Conservation (phyloP, 2,888 invertebrate genomes). For the Chaetoderma sp. region DNA sequence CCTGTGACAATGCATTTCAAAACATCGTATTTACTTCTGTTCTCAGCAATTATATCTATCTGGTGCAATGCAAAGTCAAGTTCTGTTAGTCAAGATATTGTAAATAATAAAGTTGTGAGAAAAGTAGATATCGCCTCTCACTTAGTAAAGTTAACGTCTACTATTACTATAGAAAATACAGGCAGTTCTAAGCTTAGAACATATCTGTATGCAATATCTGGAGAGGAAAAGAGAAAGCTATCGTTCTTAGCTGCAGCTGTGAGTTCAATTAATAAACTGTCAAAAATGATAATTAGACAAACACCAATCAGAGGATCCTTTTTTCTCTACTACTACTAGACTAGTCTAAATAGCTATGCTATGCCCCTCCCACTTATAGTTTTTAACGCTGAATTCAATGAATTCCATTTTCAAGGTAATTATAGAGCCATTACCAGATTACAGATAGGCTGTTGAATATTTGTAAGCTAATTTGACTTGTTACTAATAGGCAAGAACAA, state of each 20-base stretch:
- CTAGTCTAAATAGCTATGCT: too few species aligned
- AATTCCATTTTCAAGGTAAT: too few species aligned
- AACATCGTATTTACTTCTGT: neutral
- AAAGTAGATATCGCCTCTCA: conserved; percentile 89
- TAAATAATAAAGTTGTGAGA: conserved; percentile 81
- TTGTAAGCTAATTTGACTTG: too few species aligned
- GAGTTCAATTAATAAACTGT: conserved; percentile 71
- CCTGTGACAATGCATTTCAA: too few species aligned
- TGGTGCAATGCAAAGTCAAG: conserved; percentile 44
- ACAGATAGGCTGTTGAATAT: too few species aligned
- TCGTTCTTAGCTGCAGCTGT: conserved; percentile 80
- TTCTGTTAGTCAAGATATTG: conserved; percentile 56
- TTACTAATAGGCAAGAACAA: too few species aligned
- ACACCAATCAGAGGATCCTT: too few species aligned
- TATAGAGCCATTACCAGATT: too few species aligned
- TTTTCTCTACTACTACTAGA: too few species aligned
- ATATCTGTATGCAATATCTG: conserved; percentile 81
- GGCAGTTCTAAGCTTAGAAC: conserved; percentile 79
- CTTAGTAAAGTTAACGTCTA: conserved; percentile 84
- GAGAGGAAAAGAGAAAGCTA: conserved; percentile 76
- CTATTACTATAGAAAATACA: conserved; percentile 86
- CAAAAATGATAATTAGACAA: too few species aligned
- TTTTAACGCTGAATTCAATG: too few species aligned
- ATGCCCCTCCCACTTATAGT: too few species aligned
- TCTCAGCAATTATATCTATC: neutral